A percentile compares a stretch with the other conserved stretches of the same genome.
phyloP scores from a whole-genome alignment of 2,113 vertebrate genomes.

The Sinocyclocheilus anshuiensis region DNA sequence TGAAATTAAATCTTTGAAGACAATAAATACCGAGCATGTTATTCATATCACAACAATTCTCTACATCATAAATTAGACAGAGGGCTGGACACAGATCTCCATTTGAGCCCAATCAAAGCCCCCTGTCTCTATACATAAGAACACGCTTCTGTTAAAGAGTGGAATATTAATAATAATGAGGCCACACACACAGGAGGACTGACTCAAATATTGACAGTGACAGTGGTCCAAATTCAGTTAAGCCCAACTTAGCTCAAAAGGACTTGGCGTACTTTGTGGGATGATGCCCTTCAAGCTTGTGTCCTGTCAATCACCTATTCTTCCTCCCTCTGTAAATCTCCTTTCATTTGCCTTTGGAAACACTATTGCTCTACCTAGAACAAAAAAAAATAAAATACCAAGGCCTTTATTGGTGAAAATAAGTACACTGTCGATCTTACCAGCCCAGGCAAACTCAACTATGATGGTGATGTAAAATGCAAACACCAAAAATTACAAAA shows the following conservation, averaged over 20 bases:
- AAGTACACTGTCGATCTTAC: slow-evolving; percentile 55
- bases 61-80: slow-evolving; percentile 53
- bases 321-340: slow-evolving; percentile 1
- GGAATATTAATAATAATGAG: slow-evolving; percentile 5
- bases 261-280: background rate
- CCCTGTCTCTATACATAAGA: slow-evolving; percentile 8
- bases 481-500: slow-evolving; percentile 1
- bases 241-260: background rate
- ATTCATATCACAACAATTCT: slow-evolving; percentile 57
- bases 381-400: slow-evolving; percentile 51
- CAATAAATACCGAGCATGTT: slow-evolving; percentile 66
- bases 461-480: slow-evolving; percentile 2
- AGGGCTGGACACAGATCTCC: slow-evolving; percentile 32
- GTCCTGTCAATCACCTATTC: slow-evolving; percentile 12
- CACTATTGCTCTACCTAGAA: slow-evolving; percentile 24
- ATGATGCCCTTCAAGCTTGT: background rate
- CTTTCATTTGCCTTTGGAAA: slow-evolving; percentile 26
- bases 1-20: slow-evolving; percentile 65
- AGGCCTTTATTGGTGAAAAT: slow-evolving; percentile 59
- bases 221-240: background rate
- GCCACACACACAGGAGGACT: slow-evolving; percentile 6
- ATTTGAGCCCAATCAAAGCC: slow-evolving; percentile 1
- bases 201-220: background rate
- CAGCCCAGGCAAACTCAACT: slow-evolving; percentile 17
- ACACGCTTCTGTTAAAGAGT: background rate